Evolutionary conservation across 2,797 vertebrate species (phyloP), one percentile per base, ranked within the genome.

Genomic region (Arctocebus calabarensis): DNA sequence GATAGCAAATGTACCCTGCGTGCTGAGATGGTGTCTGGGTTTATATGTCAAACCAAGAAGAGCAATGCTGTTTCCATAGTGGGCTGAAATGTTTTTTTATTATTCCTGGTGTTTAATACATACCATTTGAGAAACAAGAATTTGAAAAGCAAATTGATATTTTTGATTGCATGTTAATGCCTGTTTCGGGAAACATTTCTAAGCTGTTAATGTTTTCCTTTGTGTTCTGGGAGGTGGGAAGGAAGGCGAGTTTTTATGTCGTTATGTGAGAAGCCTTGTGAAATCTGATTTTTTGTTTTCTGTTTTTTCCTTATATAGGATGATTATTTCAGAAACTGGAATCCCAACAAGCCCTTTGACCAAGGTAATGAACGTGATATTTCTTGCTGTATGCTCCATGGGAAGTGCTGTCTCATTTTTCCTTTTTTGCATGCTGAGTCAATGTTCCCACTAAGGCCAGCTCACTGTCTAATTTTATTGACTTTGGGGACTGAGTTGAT

Each of bases 281-380:
- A 75, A 79, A 22, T 94, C 95, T 98, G 92, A 97, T 87, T 97
- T 98, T 96, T 96, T 98, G 11, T 97, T 90, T 96, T 96, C 23
- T 98, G 70, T 97, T 97, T 93, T 95, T 83, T 52, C 61, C 93
- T 82, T 64, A 88, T 71, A 40, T 97, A 99, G 99, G 99, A 99
- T 98, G 99, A 99, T 98, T 99, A 99, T 98, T 99, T 99, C 99
- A 99, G 99, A 98, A 99, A 99, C 99, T 99, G 99, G 99, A 99
- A 98, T 98, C 99, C 99, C 95, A 99, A 98, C 98, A 99, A 99
- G 98, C 99, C 99, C 90, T 99, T 99, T 95, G 99, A 99, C 97
- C 99, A 99, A 99, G 99, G 99, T 99, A 99, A 99, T 98, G 94
- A 74, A 48, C 81, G 13, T 64, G 2, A 0, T 95, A 16, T 96